Conservation (phyloP, 2,797 vertebrate species). For the Etheostoma perlongum region DNA sequence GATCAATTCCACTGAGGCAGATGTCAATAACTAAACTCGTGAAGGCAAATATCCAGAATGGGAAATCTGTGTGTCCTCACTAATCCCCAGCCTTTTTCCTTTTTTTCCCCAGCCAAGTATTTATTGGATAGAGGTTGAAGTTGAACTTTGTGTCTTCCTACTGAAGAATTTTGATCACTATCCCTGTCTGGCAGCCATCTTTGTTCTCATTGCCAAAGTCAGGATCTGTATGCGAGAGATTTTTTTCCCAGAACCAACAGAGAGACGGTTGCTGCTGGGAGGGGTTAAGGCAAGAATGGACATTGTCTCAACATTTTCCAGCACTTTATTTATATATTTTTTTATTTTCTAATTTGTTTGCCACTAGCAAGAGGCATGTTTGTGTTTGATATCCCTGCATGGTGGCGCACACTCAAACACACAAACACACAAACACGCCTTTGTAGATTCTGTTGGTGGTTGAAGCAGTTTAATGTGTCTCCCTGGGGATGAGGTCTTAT, state of each 20-base stretch:
- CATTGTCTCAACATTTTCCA: slow-evolving; percentile 55
- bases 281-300: slow-evolving; percentile 22
- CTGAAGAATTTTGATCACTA: slow-evolving; percentile 71
- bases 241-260: slow-evolving; percentile 74
- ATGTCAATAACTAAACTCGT: slow-evolving; percentile 47
- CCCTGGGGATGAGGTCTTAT: slow-evolving; percentile 72
- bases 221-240: slow-evolving; percentile 74
- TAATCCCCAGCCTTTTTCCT: slow-evolving; percentile 43
- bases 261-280: slow-evolving; percentile 42
- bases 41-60: slow-evolving; percentile 58
- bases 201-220: slow-evolving; percentile 71
- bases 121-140: slow-evolving; percentile 59
- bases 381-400: slow-evolving; percentile 65
- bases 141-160: slow-evolving; percentile 75
- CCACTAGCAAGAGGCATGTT: slow-evolving; percentile 69
- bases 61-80: slow-evolving; percentile 44
- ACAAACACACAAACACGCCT: slow-evolving; percentile 53
- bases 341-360: slow-evolving; percentile 71
- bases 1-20: slow-evolving; percentile 47
- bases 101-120: slow-evolving; percentile 52
- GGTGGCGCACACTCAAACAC: slow-evolving; percentile 27
- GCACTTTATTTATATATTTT: slow-evolving; percentile 59
- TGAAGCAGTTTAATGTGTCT: slow-evolving; percentile 72
- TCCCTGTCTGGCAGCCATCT: slow-evolving; percentile 71
- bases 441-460: slow-evolving; percentile 63